Conservation (phyloP, 2,888 invertebrate genomes). For the Schizaphis graminum region DNA sequence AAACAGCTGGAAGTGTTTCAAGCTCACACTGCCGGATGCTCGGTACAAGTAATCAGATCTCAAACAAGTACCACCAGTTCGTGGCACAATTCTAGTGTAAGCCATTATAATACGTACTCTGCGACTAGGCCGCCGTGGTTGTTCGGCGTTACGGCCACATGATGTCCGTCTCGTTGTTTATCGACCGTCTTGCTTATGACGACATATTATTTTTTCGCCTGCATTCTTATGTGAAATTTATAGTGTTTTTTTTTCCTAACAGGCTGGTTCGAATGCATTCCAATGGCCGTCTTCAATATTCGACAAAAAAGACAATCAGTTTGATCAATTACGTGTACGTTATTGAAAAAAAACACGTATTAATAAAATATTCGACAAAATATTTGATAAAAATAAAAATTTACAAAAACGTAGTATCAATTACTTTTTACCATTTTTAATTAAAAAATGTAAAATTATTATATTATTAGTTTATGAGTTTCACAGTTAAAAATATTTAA, state of each 20-base stretch:
- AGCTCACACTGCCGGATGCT: conserved; percentile 78
- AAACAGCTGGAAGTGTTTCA: conserved; percentile 80
- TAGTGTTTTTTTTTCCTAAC: neutral
- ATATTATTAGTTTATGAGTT: neutral
- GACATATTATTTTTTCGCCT: neutral
- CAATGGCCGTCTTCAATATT: conserved; percentile 63
- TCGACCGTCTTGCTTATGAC: neutral
- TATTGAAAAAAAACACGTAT: neutral
- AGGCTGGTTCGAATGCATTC: conserved; percentile 48
- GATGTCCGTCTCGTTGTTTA: neutral
- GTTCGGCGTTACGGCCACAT: neutral
- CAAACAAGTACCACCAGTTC: conserved; percentile 70
- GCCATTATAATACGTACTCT: neutral
- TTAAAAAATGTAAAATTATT: neutral
- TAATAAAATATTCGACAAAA: neutral
- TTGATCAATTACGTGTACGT: conserved; percentile 55
- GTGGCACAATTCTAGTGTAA: conserved; percentile 68
- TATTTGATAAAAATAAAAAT: neutral
- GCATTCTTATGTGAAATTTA: conserved; percentile 8
- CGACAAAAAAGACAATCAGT: conserved; percentile 59
- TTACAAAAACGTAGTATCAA: neutral
- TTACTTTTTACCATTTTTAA: neutral
- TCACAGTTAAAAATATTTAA: neutral
- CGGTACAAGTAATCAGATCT: conserved; percentile 81
- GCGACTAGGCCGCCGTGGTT: neutral